These are phyloP conservation scores for Anastrepha ludens DNA, from an alignment of 1,140 invertebrate species.

Conservation along the genomic window DNA sequence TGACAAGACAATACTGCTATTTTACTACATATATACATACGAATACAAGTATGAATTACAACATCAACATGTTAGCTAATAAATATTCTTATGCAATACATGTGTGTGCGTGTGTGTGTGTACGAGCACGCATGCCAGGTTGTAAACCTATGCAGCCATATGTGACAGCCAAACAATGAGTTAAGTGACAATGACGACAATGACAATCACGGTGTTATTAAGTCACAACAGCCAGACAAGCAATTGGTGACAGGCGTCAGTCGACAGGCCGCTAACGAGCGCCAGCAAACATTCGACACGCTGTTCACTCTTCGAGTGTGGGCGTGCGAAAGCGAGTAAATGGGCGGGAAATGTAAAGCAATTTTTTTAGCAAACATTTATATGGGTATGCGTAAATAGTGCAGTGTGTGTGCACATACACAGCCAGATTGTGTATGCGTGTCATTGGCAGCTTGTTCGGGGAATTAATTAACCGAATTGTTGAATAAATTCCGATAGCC, in stretches of 20 bases:
- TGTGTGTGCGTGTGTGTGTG: no score
- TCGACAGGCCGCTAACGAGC: neutral
- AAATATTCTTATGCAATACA: no score
- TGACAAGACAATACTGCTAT: no score
- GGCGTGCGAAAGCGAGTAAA: neutral
- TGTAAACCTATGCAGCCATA: neutral
- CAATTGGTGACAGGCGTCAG: neutral
- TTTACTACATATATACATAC: no score
- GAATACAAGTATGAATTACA: neutral
- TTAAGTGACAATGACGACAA: conserved; percentile 2
- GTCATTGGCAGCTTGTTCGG: neutral
- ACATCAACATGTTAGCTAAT: neutral
- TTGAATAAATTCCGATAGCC: neutral
- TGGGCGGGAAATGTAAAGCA: neutral
- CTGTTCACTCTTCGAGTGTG: neutral
- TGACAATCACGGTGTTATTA: conserved; percentile 29
- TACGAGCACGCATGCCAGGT: no score
- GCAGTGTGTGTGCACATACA: no score
- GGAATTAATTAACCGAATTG: neutral
- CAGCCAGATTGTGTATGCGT: neutral
- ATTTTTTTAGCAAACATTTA: neutral
- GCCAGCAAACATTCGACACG: neutral
- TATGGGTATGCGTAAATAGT: no score
- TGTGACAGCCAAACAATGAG: conserved; percentile 6
- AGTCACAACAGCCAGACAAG: neutral